Base-by-base conservation (phyloP, 1,140 invertebrate genomes). In the Trigoniulus corallinus region DNA sequence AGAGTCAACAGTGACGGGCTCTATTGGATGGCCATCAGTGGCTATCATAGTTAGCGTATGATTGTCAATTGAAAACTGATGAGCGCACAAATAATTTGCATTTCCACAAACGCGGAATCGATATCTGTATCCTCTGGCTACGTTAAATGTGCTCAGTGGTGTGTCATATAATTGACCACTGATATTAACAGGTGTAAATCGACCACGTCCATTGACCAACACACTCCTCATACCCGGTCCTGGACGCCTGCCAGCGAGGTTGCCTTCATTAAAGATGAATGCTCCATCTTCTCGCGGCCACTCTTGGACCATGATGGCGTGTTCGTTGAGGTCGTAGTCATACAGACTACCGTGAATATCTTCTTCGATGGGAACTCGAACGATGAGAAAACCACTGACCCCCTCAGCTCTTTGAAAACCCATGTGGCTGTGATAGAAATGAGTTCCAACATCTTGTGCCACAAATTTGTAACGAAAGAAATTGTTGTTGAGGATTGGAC, bases 391-490 rank as follows among this genome's bases (percentile, higher is more conserved):
- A 0, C 87, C 86, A 51, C 80, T 84, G 1, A 79, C 72, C 0
- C 86, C 86, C 58, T 91, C 87, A 3, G 79, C 77, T 22, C 83
- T 64, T 66, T 89, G 85, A 63, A 83, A 75, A 15, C 84, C 77
- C 13, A 81, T 79, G 60, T 93, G 88, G 1, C 85, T 80, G 63
- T 93, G 88, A 78, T 82, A 92, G 66, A 87, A 92, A 65, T 89
- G 83, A 1, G 86, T 91, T 37, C 87, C 88, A 1, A 58, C 26
- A 54, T 56, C 47, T 13, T 54, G 27, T 3, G 75, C 74, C 45
- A 62, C 61, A 51, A 75, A 68, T 3, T 48, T 57, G 49, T 63
- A 63, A 48, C 61, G 60, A 46, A 24, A 43, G 29, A 54, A 7
- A 20, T 84, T 81, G 58, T 81, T 80, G 61, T 85, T 77, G 51